Evolutionary conservation across 2,888 invertebrate species (phyloP), one percentile per base, ranked within the genome.

Genomic region (Timema podura): DNA sequence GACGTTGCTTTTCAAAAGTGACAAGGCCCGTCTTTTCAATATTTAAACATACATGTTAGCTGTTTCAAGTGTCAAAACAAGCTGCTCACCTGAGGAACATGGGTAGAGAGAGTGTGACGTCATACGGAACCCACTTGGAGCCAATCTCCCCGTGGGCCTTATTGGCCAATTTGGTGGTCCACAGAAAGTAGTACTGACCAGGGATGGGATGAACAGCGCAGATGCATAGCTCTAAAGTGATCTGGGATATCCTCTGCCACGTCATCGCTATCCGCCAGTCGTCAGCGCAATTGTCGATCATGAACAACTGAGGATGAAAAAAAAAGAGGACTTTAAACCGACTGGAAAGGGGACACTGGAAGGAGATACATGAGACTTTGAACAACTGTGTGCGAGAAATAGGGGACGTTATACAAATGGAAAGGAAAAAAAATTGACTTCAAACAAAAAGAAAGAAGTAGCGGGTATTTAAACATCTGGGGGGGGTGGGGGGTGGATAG

Each of bases 241-340:
- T 96, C 85, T 95, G 95, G 79, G 91, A 88, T 83, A 97, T 93
- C 83, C 98, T 88, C 84, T 97, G 96, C 92, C 95, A 96, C 77
- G 98, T 98, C 93, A 99, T 96, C 79, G 98, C 98, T 85, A 99
- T 99, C 81, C 98, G 89, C 99, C 99, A 99, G 86, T 99, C 99
- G 83, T 99, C 99, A 76, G 98, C 97, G 86, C 98, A 98, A 88
- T 99, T 99, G 89, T 99, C 98, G 86, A 98, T 97, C 93, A 98
- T 98, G 88, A 98, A 99, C 85, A 99, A 89, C 98, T 99, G 70
- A 1, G 15, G 64, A 44, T 30, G 6, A 68, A 15, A 67, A 15
- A 10, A n/a, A n/a, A n/a, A n/a, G n/a, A n/a, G 46, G 10, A 49
- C 13, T 13, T 49, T 49, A 49, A 49, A 13, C 51, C 10, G 10